Conservation (phyloP, 2,113 vertebrate genomes). For the Chrysemys picta region DNA sequence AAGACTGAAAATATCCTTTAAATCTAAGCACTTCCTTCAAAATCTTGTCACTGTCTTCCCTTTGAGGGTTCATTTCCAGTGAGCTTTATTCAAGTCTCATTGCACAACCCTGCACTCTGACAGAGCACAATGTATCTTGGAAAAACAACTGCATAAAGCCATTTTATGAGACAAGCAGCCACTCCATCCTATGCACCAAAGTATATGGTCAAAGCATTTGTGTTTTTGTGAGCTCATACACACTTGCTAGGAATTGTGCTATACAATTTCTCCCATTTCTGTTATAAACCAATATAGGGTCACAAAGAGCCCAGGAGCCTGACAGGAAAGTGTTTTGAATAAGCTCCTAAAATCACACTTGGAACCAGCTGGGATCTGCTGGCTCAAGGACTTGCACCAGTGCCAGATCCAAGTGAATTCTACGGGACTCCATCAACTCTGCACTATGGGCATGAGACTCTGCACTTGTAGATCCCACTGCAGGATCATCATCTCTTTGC, state of each 20-base stretch:
- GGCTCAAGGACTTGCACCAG: not conserved
- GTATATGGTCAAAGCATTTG: not conserved
- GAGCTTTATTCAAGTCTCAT: not conserved
- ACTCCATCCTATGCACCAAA: rapidly evolving
- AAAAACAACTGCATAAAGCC: not conserved
- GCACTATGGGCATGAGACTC: not conserved
- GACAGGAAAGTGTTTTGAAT: not conserved
- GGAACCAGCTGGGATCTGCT: not conserved
- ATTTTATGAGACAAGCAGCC: not conserved
- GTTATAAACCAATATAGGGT: not conserved
- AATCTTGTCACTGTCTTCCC: not conserved
- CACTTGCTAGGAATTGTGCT: not conserved
- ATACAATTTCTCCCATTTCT: not conserved
- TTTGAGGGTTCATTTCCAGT: not conserved
- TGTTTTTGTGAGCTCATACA: not conserved
- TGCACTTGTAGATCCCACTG: not conserved
- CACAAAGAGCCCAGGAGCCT: not conserved
- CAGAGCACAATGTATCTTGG: not conserved
- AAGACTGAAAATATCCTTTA: not conserved
- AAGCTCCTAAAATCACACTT: not conserved
- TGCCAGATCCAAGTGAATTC: not conserved
- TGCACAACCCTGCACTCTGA: not conserved
- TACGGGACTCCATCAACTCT: not conserved
- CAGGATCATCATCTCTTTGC: not conserved
- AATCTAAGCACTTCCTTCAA: not conserved